A percentile compares a stretch with the other conserved stretches of the same genome.
These are phyloP conservation scores for Caenorhabditis remanei DNA, from an alignment of 1,140 invertebrate species.

Conservation along the genomic window DNA sequence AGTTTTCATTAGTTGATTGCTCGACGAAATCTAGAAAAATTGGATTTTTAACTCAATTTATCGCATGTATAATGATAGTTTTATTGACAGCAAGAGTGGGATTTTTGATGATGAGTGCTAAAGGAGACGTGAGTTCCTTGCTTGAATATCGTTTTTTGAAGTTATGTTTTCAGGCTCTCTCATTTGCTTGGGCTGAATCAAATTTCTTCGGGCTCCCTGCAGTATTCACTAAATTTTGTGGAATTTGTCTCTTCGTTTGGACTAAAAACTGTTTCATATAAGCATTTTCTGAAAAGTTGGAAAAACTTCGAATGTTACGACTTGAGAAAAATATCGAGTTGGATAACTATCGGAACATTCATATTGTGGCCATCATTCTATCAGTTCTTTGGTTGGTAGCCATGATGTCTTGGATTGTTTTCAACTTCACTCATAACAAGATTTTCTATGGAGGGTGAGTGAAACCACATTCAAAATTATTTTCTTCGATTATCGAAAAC, in stretches of 20 bases:
- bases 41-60: background rate
- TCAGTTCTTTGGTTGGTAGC: background rate
- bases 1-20: background rate
- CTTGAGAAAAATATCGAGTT: background rate
- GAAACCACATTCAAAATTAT: background rate
- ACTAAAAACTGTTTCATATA: background rate
- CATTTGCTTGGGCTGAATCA: slow-evolving; percentile 7
- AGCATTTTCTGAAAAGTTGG: background rate
- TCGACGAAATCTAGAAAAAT: background rate
- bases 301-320: background rate
- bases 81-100: background rate
- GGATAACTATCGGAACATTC: background rate
- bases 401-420: background rate
- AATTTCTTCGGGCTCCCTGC: slow-evolving; percentile 11
- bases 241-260: background rate
- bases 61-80: background rate
- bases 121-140: background rate
- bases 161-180: background rate
- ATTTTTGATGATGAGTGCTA: background rate
- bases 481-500: background rate
- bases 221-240: background rate
- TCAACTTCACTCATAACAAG: background rate
- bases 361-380: background rate
- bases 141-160: background rate
- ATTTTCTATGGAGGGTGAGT: background rate